Evolutionary conservation across 1,140 invertebrate genomes (phyloP).

Genomic region (Camponotus pennsylvanicus): DNA sequence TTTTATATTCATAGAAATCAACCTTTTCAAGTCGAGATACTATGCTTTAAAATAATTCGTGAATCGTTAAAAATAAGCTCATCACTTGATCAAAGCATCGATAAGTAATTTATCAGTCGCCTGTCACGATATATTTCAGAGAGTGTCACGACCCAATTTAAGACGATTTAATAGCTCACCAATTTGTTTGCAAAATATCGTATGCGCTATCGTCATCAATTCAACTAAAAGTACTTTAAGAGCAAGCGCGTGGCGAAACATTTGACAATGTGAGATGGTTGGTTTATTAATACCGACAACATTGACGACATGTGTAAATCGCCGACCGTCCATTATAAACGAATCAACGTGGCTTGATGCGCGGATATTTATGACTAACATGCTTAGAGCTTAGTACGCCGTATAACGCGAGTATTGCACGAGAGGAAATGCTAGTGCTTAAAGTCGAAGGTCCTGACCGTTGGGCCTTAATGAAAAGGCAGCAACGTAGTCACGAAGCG

Average conservation of each 20-base stretch:
- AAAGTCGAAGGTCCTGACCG: conserved; percentile 61
- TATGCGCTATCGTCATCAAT: neutral
- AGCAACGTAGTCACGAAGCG: conserved; percentile 13
- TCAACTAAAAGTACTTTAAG: neutral
- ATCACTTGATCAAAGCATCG: neutral
- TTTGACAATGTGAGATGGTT: conserved; percentile 9
- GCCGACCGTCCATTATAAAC: conserved; percentile 46
- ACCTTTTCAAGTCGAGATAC: neutral
- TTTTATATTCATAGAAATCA: neutral
- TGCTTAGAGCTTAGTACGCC: conserved; percentile 14
- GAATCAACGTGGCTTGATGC: conserved; percentile 47
- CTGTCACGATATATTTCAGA: conserved; percentile 13
- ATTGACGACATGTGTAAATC: conserved; percentile 46
- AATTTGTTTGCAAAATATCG: conserved; percentile 23
- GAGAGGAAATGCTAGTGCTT: conserved; percentile 45
- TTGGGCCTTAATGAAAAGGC: conserved; percentile 52
- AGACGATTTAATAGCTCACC: conserved; percentile 27
- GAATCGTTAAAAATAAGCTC: conserved; percentile 14
- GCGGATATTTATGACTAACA: conserved; percentile 14
- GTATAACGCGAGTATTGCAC: conserved; percentile 19
- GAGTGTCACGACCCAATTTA: conserved; percentile 27
- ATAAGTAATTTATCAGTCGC: conserved; percentile 43
- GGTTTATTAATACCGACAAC: neutral
- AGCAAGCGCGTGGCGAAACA: conserved; percentile 33
- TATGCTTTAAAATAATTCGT: conserved; percentile 1